These are phyloP conservation scores for Adelognathus sp. DNA, from an alignment of 2,888 invertebrate genomes.

Conservation along the genomic window DNA sequence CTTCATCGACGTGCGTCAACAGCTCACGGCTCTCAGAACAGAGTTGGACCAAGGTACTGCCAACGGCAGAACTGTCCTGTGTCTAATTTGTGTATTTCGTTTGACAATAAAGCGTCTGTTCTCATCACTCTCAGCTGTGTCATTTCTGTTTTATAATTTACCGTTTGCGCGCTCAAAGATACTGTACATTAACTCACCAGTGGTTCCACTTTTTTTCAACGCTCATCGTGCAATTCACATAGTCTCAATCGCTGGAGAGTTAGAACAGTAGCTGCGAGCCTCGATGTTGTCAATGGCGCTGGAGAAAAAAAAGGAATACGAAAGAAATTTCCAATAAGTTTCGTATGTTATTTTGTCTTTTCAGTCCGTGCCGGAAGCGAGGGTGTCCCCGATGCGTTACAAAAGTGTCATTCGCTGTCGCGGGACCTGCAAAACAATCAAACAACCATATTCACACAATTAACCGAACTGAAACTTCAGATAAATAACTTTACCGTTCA, in stretches of 20 bases:
- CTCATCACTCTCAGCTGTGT: neutral
- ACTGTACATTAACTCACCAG: neutral
- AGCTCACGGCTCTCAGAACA: slow-evolving; percentile 85
- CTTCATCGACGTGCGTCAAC: slow-evolving; percentile 86
- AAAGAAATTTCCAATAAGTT: neutral
- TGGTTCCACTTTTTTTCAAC: neutral
- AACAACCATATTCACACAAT: slow-evolving; percentile 83
- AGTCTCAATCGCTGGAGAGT: neutral
- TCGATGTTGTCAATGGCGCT: neutral
- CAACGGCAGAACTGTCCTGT: slow-evolving; percentile 28
- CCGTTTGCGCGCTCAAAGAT: neutral
- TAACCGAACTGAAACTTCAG: slow-evolving; percentile 84
- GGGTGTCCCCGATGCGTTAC: slow-evolving; percentile 87
- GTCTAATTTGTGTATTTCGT: slow-evolving; percentile 17
- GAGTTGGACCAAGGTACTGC: slow-evolving; percentile 86
- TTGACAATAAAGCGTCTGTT: slow-evolving; percentile 27
- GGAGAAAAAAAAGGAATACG: neutral
- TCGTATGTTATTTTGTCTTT: slow-evolving; percentile 80
- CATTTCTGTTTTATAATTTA: neutral
- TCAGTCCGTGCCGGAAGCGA: slow-evolving; percentile 85
- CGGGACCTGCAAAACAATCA: slow-evolving; percentile 87
- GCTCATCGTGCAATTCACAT: neutral
- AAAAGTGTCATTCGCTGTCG: slow-evolving; percentile 87
- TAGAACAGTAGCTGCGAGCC: neutral
- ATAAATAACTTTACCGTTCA: slow-evolving; percentile 83